These are phyloP conservation scores for Antheraea assamensis DNA, from an alignment of 2,888 invertebrate species.

Conservation along the genomic window DNA sequence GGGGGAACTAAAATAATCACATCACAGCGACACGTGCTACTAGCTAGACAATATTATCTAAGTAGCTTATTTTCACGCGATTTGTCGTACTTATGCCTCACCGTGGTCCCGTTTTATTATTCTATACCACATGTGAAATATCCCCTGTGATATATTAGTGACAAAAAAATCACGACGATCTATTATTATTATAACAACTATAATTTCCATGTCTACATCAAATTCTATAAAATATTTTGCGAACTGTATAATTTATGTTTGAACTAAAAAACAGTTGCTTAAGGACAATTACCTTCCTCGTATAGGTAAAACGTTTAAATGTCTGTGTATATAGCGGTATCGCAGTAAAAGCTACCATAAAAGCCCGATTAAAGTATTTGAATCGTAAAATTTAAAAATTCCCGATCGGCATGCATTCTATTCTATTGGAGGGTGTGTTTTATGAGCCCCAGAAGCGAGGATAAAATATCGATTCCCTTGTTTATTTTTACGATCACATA, in stretches of 20 bases:
- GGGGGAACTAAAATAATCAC: too few relatives aligned
- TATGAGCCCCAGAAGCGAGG: constrained; percentile 37
- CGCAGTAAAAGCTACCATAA: constrained; percentile 60
- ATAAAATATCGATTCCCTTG: constrained; percentile 25
- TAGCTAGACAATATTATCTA: too few relatives aligned
- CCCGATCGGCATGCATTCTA: constrained; percentile 46
- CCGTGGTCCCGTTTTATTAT: too few relatives aligned
- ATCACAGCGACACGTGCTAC: too few relatives aligned
- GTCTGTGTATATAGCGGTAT: constrained; percentile 44
- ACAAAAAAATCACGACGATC: too few relatives aligned
- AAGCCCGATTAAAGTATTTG: constrained; percentile 59
- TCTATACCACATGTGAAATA: too few relatives aligned
- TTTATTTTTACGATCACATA: constrained; percentile 26
- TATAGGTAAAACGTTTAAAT: constrained; percentile 56
- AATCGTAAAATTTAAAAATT: constrained; percentile 63
- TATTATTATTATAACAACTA: too few relatives aligned
- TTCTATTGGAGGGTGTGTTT: constrained; percentile 48
- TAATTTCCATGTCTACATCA: too few relatives aligned
- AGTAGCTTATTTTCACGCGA: too few relatives aligned
- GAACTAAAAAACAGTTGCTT: constrained; percentile 28
- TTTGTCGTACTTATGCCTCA: too few relatives aligned
- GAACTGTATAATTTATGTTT: not conserved
- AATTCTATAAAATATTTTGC: not conserved
- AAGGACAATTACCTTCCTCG: constrained; percentile 51
- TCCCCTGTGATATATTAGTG: too few relatives aligned